Base-by-base conservation (phyloP, 2,888 invertebrate genomes). In the Epinotia nisella region DNA sequence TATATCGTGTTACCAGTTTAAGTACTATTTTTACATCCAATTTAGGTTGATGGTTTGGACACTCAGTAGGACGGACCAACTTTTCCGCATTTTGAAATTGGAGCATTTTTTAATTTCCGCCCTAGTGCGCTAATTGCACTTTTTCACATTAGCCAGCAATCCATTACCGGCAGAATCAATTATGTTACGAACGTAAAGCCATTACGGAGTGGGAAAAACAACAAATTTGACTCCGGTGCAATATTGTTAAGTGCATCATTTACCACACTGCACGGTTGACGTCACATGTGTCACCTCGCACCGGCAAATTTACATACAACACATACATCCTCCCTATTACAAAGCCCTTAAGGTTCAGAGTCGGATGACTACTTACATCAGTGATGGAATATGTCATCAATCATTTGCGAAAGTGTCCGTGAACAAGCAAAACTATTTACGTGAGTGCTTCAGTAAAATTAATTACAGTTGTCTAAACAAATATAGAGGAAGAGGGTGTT, bases 231-330 rank as follows among this genome's bases (percentile, higher is more conserved):
- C 78, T 81, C 80, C 71, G 76, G 78, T 74, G 84, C 85, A 89
- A 89, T 90, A 85, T 78, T 73, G 83, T 79, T 87, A 82, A 90
- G 90, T 90, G 89, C 88, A 89, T 86, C 85, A 85, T 87, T 86
- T 85, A 65, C 71, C 55, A 73, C 79, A 75, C 74, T 81, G 82
- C 81, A 80, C 70, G 78, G 70, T 75, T 71, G 77, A 78, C 79
- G 80, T 78, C 77, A 75, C 78, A 79, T 80, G 73, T 74, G 79
- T 77, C 79, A 78, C 74, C 73, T 58, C 35, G 17, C 9, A 53
- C 70, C 55, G 17, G 49, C 71, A 58, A 55, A 61, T 75, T 59
- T 74, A 39, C n/a, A 56, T 39, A 41, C n/a, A 9, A 51, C 35
- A 49, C 60, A 70, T 65, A 55, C 35, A 21, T 56, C 24, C 29